These are phyloP conservation scores for Drosophila kurseongensis DNA, from an alignment of 1,140 invertebrate genomes.

Conservation along the genomic window DNA sequence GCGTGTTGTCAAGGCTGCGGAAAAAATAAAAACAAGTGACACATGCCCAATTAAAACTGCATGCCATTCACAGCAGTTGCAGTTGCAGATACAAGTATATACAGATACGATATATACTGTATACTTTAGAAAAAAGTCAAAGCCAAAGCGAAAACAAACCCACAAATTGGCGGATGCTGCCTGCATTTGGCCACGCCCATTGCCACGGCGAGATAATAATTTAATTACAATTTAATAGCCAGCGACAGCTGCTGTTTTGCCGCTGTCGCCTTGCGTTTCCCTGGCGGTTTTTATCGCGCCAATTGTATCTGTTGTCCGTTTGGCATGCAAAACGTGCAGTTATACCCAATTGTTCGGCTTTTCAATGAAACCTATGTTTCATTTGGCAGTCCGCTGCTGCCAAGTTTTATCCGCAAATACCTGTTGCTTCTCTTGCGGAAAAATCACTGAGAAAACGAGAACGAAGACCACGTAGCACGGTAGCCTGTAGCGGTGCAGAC, in stretches of 20 bases:
- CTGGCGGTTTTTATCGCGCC: constrained; percentile 36
- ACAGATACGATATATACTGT: no score
- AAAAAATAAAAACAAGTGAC: constrained; percentile 22
- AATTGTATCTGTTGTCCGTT: constrained; percentile 5
- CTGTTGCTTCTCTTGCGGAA: constrained; percentile 23
- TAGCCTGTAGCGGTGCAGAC: constrained; percentile 57
- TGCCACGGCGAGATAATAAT: constrained; percentile 61
- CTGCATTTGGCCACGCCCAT: constrained; percentile 50
- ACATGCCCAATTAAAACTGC: constrained; percentile 33
- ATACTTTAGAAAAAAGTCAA: constrained; percentile 7
- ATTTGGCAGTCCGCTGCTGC: neutral
- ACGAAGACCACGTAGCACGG: constrained; percentile 63
- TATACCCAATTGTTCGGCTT: constrained; percentile 28
- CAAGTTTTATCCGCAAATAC: constrained; percentile 35
- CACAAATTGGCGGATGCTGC: constrained; percentile 70
- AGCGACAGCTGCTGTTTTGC: constrained; percentile 44
- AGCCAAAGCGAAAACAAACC: constrained; percentile 21
- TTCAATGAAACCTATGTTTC: no score
- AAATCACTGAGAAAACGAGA: constrained; percentile 16
- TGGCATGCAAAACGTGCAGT: constrained; percentile 36
- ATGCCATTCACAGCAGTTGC: constrained; percentile 20
- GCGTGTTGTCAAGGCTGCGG: constrained; percentile 43
- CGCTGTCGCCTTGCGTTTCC: constrained; percentile 45
- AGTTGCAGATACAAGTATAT: constrained; percentile 17
- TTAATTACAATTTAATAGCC: constrained; percentile 73